Conservation (phyloP, 2,888 invertebrate genomes). For the Ectemnius continuus region DNA sequence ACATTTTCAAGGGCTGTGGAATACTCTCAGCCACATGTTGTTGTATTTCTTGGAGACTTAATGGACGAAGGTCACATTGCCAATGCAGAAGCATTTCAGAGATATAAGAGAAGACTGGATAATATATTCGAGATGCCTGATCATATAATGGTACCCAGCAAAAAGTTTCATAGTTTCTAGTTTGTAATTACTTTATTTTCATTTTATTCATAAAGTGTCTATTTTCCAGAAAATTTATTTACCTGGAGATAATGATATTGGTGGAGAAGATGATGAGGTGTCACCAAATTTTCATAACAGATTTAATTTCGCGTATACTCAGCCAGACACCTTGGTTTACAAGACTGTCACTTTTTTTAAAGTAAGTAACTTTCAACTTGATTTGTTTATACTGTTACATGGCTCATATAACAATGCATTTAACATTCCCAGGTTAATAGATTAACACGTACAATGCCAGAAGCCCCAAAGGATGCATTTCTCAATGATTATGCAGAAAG, state of each 20-base stretch:
- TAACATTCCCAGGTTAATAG: constrained; percentile 79
- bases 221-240: constrained; percentile 86
- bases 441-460: constrained; percentile 83
- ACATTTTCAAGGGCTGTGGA: constrained; percentile 87
- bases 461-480: constrained; percentile 77
- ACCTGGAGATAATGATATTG: constrained; percentile 98
- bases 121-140: constrained; percentile 81
- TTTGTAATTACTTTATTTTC: background rate
- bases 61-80: constrained; percentile 96
- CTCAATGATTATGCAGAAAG: constrained; percentile 76
- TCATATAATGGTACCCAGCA: constrained; percentile 68
- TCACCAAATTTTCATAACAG: constrained; percentile 85
- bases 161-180: background rate
- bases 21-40: constrained; percentile 88
- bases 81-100: constrained; percentile 84
- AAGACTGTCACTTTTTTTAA: constrained; percentile 86
- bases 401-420: constrained; percentile 21
- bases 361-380: constrained; percentile 75
- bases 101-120: constrained; percentile 87
- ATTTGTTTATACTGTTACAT: background rate
- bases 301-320: constrained; percentile 81
- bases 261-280: constrained; percentile 91
- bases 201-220: background rate
- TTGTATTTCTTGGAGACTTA: constrained; percentile 95
- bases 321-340: constrained; percentile 82